Evolutionary conservation across 2,888 invertebrate species (phyloP), one percentile per base, ranked within the genome.

Genomic region (Philhelius pedissequus): DNA sequence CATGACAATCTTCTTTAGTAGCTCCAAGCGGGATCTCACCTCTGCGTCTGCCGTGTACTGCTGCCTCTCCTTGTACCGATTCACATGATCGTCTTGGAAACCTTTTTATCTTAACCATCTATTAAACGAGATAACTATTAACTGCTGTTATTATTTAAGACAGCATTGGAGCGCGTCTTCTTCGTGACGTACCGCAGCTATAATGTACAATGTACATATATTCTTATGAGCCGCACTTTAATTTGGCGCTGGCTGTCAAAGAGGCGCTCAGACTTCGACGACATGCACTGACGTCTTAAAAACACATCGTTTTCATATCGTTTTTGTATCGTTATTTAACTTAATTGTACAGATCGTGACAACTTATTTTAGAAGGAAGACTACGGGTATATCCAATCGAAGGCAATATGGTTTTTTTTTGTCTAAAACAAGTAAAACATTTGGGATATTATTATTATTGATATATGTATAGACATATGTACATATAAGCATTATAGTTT

Each of bases 291-390:
- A 84, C 75, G 80, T 84, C 76, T 58, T 40, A 76, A 84, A 84
- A 64, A 64, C 80, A 84, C 84, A 84, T 84, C 80, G 84, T 84
- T 84, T 80, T 84, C 80, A 80, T 79, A 84, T 84, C 80, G 80
- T 84, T 84, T 80, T 84, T 80, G 80, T 81, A 81, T 77, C 76
- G 69, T 77, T 86, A 81, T 77, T 82, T 82, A 86, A 82, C 78
- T 77, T 86, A 86, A 86, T 86, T 86, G 86, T 82, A 75, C 70
- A 75, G 82, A 74, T 86, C 86, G 86, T 86, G 86, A 86, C 86
- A 86, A 86, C 86, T 83, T 82, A 83, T 86, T 62, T 83, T 76
- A 73, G 77, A 48, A 22, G 40, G 15, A 30, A 27, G 32, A 68
- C 27, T 35, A 43, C 25, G 27, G 30, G 40, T 58, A 25, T 18